Evolutionary conservation across 2,113 vertebrate species (phyloP).

Genomic region (Oncorhynchus gorbuscha): DNA sequence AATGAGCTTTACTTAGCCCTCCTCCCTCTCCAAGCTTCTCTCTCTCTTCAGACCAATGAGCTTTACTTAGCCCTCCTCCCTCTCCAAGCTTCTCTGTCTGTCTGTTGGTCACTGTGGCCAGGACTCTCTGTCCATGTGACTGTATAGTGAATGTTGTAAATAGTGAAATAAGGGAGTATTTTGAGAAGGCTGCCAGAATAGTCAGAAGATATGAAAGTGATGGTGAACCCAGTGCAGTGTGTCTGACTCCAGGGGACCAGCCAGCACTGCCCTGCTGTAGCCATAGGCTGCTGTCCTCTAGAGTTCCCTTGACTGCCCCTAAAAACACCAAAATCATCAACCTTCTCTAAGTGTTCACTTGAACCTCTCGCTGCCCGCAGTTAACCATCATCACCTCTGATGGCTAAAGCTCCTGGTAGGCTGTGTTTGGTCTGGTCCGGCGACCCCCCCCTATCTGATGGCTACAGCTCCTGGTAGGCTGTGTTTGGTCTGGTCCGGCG

Average conservation of each 20-base stretch:
- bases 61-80: too few relatives aligned
- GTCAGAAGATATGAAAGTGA: background rate
- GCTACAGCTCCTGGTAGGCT: too few relatives aligned
- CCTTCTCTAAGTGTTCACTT: constrained; percentile 69
- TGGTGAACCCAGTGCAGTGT: constrained; percentile 6
- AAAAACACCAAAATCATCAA: background rate
- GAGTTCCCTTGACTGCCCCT: constrained; percentile 20
- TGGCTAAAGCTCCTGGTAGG: constrained; percentile 41
- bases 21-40: too few relatives aligned
- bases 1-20: too few relatives aligned
- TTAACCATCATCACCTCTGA: constrained; percentile 55
- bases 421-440: constrained; percentile 46
- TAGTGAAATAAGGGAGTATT: too few relatives aligned
- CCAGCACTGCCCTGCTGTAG: constrained; percentile 28
- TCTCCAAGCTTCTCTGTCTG: too few relatives aligned
- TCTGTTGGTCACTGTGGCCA: background rate
- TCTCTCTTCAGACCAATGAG: too few relatives aligned
- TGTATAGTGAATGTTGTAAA: too few relatives aligned
- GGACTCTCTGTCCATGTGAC: background rate
- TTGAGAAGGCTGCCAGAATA: background rate
- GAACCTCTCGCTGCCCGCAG: constrained; percentile 57
- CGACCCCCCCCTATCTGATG: constrained; percentile 51
- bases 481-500: too few relatives aligned
- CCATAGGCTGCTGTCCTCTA: background rate
- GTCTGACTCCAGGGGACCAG: constrained; percentile 8